A percentile compares a stretch with the other conserved stretches of the same genome.
phyloP scores from a whole-genome alignment of 2,113 vertebrate genomes.

The Clarias macrocephalus region DNA sequence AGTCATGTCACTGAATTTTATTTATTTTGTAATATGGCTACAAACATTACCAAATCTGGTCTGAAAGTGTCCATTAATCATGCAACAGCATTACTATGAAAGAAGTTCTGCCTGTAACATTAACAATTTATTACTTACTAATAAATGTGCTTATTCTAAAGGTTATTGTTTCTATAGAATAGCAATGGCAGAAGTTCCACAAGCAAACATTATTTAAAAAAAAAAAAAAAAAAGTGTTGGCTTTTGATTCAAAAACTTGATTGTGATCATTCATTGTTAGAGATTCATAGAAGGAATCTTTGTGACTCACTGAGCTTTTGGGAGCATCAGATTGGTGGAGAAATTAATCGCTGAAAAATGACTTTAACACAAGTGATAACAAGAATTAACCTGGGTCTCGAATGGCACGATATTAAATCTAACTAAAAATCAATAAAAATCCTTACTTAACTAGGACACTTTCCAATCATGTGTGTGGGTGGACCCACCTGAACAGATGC shows the following conservation, averaged over 20 bases:
- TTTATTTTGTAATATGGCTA: no score
- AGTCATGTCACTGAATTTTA: not conserved
- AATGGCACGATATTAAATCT: no score
- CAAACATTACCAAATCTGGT: not conserved
- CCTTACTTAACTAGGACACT: not conserved
- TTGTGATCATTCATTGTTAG: no score
- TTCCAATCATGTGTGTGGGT: not conserved
- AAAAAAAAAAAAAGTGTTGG: no score
- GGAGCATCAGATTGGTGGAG: not conserved
- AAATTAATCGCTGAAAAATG: no score
- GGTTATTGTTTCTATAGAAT: not conserved
- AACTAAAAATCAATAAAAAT: no score
- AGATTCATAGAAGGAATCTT: not conserved
- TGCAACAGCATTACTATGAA: not conserved
- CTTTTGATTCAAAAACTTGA: no score
- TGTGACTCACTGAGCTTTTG: not conserved
- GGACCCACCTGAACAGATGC: no score
- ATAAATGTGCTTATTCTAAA: not conserved
- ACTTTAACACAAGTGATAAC: no score
- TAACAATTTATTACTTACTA: not conserved
- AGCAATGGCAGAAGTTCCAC: not conserved
- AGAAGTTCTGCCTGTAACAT: not conserved
- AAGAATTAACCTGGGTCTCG: no score
- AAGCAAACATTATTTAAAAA: not conserved
- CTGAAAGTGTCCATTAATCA: not conserved